Base-by-base conservation (phyloP, 2,888 invertebrate species). In the Acrobasis suavella region DNA sequence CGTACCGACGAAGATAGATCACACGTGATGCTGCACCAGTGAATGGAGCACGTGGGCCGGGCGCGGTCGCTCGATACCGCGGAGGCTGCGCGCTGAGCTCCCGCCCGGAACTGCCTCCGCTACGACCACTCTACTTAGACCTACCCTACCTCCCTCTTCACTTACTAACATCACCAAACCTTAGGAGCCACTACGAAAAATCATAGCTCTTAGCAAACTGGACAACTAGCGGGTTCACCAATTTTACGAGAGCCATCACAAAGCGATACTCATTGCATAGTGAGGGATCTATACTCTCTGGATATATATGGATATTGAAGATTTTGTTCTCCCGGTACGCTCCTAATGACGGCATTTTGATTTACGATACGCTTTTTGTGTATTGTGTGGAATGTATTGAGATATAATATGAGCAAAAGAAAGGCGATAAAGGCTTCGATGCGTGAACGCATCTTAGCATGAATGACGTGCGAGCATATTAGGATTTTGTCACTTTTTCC, bases 31-130 rank as follows among this genome's bases (percentile, higher is more conserved):
- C 58, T 70, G 68, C 63, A 65, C 77, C 80, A 77, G 78, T 86
- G 86, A 87, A 87, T 87, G 86, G 66, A 83, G 72, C 85, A 84
- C 85, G 83, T 85, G 83, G 82, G 65, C 65, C 67, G 85, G 87
- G 85, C 80, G 86, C 82, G 85, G 85, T 76, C 86, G 87, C 78
- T 87, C 87, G 80, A 87, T 87, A 87, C 70, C 69, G 76, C 79
- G 84, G 87, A 87, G 87, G 86, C 87, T 87, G 87, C 87, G 87
- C 87, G 77, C 72, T 80, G 81, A 78, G 82, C 77, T 75, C 74
- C 64, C 67, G 75, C 80, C 83, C 82, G 81, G 80, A 76, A 72
- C 71, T 73, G 67, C 68, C 69, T 63, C 71, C 22, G 50, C 15
- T 12, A 14, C 46, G 70, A 65, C 87, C 82, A 81, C 67, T 70